These are phyloP conservation scores for Erpobdella octoculata DNA, from an alignment of 2,888 invertebrate species.

Conservation along the genomic window DNA sequence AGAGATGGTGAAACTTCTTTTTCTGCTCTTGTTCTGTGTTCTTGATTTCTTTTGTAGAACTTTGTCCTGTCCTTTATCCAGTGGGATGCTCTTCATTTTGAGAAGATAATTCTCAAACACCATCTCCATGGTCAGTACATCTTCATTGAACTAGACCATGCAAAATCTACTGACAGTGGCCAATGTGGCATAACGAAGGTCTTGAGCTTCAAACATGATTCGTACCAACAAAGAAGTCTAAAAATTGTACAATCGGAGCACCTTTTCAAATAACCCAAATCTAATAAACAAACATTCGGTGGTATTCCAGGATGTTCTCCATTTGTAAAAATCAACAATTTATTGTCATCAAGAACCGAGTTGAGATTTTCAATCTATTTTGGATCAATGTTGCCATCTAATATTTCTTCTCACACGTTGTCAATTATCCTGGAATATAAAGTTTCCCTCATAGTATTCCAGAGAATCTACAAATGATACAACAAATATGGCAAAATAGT, in stretches of 20 bases:
- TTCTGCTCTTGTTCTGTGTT: slow-evolving; percentile 38
- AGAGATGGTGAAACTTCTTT: slow-evolving; percentile 46
- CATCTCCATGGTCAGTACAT: slow-evolving; percentile 96
- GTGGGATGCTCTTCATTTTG: slow-evolving; percentile 61
- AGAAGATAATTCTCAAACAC: slow-evolving; percentile 88
- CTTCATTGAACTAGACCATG: slow-evolving; percentile 99
- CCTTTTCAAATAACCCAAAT: slow-evolving; percentile 42
- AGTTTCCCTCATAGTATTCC: too few relatives aligned
- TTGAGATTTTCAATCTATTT: slow-evolving; percentile 99
- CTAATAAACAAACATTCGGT: slow-evolving; percentile 74
- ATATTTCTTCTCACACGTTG: slow-evolving; percentile 96
- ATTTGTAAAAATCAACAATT: slow-evolving; percentile 89
- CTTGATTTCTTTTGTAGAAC: neutral
- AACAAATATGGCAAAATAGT: too few relatives aligned
- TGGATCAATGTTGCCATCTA: slow-evolving; percentile 98
- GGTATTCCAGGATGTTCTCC: slow-evolving; percentile 95
- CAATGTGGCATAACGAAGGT: slow-evolving; percentile 91
- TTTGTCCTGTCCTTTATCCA: slow-evolving; percentile 51
- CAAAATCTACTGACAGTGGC: slow-evolving; percentile 99
- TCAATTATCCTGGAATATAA: slow-evolving; percentile 71
- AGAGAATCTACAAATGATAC: too few relatives aligned
- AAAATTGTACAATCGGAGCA: neutral
- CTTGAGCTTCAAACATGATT: slow-evolving; percentile 69
- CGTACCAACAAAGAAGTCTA: slow-evolving; percentile 44
- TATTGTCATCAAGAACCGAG: slow-evolving; percentile 97